Percentiles rank a stretch among this genome's conserved stretches.
phyloP scores from a whole-genome alignment of 2,797 vertebrate species.

The Galaxias olidus region DNA sequence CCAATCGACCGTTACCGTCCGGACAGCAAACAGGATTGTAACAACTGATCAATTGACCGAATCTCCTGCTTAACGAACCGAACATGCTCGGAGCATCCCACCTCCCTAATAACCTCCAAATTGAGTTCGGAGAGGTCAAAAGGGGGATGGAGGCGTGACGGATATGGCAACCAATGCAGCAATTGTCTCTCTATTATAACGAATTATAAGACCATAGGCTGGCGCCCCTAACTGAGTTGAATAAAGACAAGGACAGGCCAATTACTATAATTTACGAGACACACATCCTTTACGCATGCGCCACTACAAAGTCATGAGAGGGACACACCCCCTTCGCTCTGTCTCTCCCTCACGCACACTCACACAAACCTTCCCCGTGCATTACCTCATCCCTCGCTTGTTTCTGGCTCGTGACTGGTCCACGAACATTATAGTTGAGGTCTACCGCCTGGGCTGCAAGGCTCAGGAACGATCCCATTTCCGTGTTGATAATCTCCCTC shows the following conservation, averaged over 20 bases:
- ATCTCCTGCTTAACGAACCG: slow-evolving; percentile 27
- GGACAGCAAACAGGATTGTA: slow-evolving; percentile 24
- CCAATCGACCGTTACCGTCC: slow-evolving; percentile 8
- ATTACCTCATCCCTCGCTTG: slow-evolving; percentile 36
- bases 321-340: slow-evolving; percentile 18
- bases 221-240: not conserved
- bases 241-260: not conserved
- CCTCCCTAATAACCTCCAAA: not conserved
- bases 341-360: no score
- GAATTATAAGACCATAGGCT: not conserved
- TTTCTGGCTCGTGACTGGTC: slow-evolving; percentile 8
- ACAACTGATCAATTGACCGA: slow-evolving; percentile 31
- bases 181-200: slow-evolving; percentile 1
- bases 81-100: slow-evolving; percentile 12
- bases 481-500: no score
- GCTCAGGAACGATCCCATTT: no score
- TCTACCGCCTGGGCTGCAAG: not conserved
- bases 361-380: not conserved
- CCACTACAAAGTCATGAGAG: slow-evolving; percentile 6
- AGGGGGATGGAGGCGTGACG: not conserved
- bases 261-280: not conserved
- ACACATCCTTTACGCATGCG: not conserved
- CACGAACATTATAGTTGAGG: not conserved
- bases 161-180: slow-evolving; percentile 14
- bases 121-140: slow-evolving; percentile 13